Percentiles rank a stretch among this genome's conserved stretches.
Evolutionary conservation across 1,140 invertebrate genomes (phyloP).

Genomic region (Drosophila melanogaster): Release_6_plus_ISO1_MT NT_033779.5:17642001-17642500

Average conservation of each 20-base stretch:
- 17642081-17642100: constrained; percentile 43
- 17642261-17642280: background rate
- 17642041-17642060: constrained; percentile 65
- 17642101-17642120: background rate
- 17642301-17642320: constrained; percentile 1
- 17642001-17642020: constrained; percentile 40
- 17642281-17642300: no score
- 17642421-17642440: constrained; percentile 75
- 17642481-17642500: background rate
- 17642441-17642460: constrained; percentile 46
- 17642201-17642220: background rate
- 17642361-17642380: constrained; percentile 30
- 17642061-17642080: constrained; percentile 45
- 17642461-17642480: constrained; percentile 21
- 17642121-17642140: constrained; percentile 46
- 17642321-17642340: constrained; percentile 14
- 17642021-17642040: constrained; percentile 66
- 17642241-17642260: background rate
- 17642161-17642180: background rate
- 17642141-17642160: constrained; percentile 22
- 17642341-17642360: constrained; percentile 14
- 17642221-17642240: background rate
- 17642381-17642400: constrained; percentile 81
- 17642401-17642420: constrained; percentile 60
- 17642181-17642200: background rate